Percentiles rank a stretch among this genome's conserved stretches.
phyloP scores from a whole-genome alignment of 2,888 invertebrate genomes.

The Rhagonycha fulva region DNA sequence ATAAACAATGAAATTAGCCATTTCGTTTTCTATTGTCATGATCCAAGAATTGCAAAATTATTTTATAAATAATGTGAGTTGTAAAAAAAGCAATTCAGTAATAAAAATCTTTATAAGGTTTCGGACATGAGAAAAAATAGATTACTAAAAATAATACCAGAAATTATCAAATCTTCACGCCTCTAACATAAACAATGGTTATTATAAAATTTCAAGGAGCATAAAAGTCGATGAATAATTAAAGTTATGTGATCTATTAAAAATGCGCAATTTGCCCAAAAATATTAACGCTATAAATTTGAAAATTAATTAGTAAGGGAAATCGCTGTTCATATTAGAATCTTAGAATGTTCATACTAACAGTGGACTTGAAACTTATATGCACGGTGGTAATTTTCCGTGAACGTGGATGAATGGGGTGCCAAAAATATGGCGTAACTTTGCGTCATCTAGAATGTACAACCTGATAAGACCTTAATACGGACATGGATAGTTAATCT shows the following conservation, averaged over 20 bases:
- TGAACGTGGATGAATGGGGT: neutral
- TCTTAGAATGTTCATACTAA: neutral
- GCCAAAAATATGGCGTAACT: neutral
- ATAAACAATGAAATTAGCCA: neutral
- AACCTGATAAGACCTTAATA: neutral
- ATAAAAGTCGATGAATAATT: neutral
- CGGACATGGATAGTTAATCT: slow-evolving; percentile 24
- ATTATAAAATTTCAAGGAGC: neutral
- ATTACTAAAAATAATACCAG: neutral
- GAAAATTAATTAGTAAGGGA: neutral
- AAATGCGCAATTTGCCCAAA: neutral
- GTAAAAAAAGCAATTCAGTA: neutral
- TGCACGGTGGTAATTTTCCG: neutral
- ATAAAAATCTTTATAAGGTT: neutral
- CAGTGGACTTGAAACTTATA: neutral
- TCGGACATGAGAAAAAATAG: neutral
- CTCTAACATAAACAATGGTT: neutral
- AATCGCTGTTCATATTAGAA: neutral
- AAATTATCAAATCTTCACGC: neutral
- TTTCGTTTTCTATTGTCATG: neutral
- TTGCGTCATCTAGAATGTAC: neutral
- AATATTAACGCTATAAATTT: neutral
- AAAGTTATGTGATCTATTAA: neutral
- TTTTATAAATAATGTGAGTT: neutral
- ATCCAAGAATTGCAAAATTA: neutral